Conservation (phyloP, 2,888 invertebrate species). For the Brassicogethes aeneus region DNA sequence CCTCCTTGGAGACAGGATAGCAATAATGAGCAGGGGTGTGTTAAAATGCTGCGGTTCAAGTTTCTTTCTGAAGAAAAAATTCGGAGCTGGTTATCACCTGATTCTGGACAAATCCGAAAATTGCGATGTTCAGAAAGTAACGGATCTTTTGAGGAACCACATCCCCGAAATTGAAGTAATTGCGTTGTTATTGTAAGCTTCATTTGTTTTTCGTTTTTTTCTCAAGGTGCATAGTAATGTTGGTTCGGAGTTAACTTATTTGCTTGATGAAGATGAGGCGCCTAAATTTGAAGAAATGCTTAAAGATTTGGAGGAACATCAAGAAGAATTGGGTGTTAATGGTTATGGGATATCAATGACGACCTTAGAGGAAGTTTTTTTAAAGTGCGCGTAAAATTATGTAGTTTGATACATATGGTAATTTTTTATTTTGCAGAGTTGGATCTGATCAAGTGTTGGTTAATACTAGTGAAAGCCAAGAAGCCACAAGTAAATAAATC, state of each 20-base stretch:
- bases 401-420: no score
- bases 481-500: no score
- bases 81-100: slow-evolving; percentile 77
- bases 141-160: slow-evolving; percentile 50
- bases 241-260: slow-evolving; percentile 67
- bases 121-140: slow-evolving; percentile 47
- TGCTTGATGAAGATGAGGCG: slow-evolving; percentile 54
- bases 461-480: no score
- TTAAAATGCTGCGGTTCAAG: slow-evolving; percentile 75
- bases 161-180: slow-evolving; percentile 53
- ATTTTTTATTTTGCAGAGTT: no score
- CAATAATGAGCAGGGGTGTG: slow-evolving; percentile 76
- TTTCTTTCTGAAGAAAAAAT: slow-evolving; percentile 73
- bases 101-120: slow-evolving; percentile 52
- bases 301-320: slow-evolving; percentile 53
- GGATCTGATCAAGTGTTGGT: no score
- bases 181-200: no score
- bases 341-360: slow-evolving; percentile 80
- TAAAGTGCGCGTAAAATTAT: no score
- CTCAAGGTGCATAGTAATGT: slow-evolving; percentile 56
- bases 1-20: slow-evolving; percentile 76
- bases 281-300: slow-evolving; percentile 59
- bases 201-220: no score
- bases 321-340: slow-evolving; percentile 51
- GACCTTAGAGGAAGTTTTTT: slow-evolving; percentile 83